phyloP scores from a whole-genome alignment of 92 coral and sea anemone species.

The Epizoanthus stellaris region DNA sequence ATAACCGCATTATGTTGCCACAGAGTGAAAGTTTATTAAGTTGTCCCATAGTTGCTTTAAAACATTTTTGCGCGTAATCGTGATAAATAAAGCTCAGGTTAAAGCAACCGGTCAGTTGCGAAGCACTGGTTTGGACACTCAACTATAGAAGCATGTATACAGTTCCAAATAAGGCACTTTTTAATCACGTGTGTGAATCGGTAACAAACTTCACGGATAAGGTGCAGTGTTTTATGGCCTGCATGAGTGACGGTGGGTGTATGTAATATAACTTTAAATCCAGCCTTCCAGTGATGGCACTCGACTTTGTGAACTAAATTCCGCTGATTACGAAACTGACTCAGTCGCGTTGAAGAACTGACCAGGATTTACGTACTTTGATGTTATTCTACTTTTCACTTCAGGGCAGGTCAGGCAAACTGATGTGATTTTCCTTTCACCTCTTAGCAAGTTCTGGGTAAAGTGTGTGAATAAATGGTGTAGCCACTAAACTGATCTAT shows the following conservation, averaged over 20 bases:
- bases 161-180: background rate
- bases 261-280: background rate
- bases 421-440: too few relatives aligned
- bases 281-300: background rate
- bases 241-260: background rate
- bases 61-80: too few relatives aligned
- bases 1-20: too few relatives aligned
- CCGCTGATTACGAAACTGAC: background rate
- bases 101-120: background rate
- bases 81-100: background rate
- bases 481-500: too few relatives aligned
- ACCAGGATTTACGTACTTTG: background rate
- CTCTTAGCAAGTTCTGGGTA: too few relatives aligned
- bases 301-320: background rate
- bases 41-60: too few relatives aligned
- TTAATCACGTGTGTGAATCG: background rate
- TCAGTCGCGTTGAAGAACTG: background rate
- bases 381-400: background rate
- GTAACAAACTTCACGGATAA: background rate
- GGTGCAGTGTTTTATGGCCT: background rate
- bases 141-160: background rate
- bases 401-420: too few relatives aligned
- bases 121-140: background rate
- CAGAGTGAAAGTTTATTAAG: too few relatives aligned
- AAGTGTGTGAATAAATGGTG: too few relatives aligned